Evolutionary conservation across 2,113 vertebrate genomes (phyloP), one percentile per base, ranked within the genome.

Genomic region (Tychaedon coryphoeus): DNA sequence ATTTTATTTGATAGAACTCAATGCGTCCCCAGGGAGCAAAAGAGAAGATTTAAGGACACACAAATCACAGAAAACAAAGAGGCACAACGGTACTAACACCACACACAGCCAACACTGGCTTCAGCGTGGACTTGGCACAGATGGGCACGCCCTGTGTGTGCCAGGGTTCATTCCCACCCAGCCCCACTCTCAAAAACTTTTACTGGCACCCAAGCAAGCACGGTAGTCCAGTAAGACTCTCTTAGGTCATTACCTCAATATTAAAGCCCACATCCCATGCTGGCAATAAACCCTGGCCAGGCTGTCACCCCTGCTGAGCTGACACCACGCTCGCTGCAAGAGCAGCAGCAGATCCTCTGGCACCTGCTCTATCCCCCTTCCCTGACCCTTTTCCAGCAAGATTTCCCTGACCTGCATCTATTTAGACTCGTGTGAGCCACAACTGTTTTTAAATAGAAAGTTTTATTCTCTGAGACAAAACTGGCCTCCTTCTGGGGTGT

Each of bases 381-480:
- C 34, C 40, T 7, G 9, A 67, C 29, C 29, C 24, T 8, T 67
- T 31, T 58, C 24, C 48, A 48, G 51, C 48, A 64, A 48, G 28
- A 71, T 67, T 88, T 82, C 42, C 48, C 76, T 53, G 20, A 34
- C 8, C 5, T 3, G 28, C 4, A 4, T 28, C 65, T 74, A 19
- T 47, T 80, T 36, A 70, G 58, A 40, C 22, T 61, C 0, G 0
- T 19, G 7, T 0, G 0, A 90, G n/a, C 29, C 4, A 1, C 26
- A 88, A 31, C 6, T 43, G 53, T 0, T 58, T 45, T 69, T 53
- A 77, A 86, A 67, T 8, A 12, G 13, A 65, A n/a, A 14, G 7
- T 92, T 70, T 60, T 42, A 43, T 51, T 57, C 53, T 71, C 40
- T 14, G 64, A 93, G n/a, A 64, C 19, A 45, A 60, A 72, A 53